Conservation (phyloP, 2,888 invertebrate genomes). For the Teleiodes luculella region DNA sequence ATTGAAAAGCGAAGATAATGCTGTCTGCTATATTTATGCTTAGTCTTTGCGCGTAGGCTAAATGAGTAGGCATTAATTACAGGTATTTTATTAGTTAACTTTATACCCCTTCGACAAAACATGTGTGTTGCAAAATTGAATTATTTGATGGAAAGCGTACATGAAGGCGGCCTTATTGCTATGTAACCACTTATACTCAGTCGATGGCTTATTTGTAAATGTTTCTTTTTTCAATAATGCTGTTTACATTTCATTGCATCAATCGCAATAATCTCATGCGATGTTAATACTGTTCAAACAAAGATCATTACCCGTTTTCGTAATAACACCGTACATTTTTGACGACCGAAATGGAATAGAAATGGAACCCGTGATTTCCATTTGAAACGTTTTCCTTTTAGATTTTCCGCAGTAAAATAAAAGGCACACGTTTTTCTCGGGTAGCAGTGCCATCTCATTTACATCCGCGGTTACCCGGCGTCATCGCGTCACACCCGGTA, state of each 20-base stretch:
- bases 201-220: too few relatives aligned
- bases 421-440: neutral
- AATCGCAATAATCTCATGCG: too few relatives aligned
- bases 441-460: constrained; percentile 6
- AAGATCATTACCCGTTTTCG: neutral
- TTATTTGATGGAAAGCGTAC: too few relatives aligned
- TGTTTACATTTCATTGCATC: neutral
- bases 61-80: neutral
- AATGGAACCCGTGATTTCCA: neutral
- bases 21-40: neutral
- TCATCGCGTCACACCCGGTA: neutral
- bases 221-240: too few relatives aligned
- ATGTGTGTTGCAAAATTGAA: neutral
- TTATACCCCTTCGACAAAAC: too few relatives aligned
- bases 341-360: neutral
- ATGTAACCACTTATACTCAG: too few relatives aligned
- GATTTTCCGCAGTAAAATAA: constrained; percentile 1
- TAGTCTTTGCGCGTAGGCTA: neutral
- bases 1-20: constrained; percentile 5
- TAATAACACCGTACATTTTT: neutral
- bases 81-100: neutral
- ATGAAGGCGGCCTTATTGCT: too few relatives aligned
- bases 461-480: neutral
- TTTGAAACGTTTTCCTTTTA: neutral
- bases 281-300: too few relatives aligned